Conservation (phyloP, 1,140 invertebrate species). For the Pseudobourletiella spinata region DNA sequence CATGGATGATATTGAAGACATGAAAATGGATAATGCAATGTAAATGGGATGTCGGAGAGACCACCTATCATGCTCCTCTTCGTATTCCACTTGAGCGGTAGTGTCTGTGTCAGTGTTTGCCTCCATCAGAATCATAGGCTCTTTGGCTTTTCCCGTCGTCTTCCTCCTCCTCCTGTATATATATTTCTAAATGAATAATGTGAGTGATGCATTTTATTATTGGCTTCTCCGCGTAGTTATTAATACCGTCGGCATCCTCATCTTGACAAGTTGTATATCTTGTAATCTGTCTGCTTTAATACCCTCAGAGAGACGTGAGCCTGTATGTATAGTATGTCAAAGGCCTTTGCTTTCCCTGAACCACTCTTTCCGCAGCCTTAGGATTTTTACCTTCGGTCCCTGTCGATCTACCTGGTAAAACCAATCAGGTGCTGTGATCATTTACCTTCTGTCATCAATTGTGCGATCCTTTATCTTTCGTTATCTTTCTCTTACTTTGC, state of each 20-base stretch:
- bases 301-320: background rate
- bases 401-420: no score
- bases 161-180: background rate
- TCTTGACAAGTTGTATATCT: background rate
- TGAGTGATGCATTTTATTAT: background rate
- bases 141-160: no score
- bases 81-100: background rate
- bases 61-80: conserved; percentile 2
- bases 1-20: conserved; percentile 1
- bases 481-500: no score
- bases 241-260: background rate
- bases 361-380: no score
- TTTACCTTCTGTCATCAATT: no score
- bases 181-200: conserved; percentile 1
- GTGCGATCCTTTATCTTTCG: no score
- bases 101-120: background rate
- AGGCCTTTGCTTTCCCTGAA: background rate
- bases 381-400: no score
- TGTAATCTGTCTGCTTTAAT: background rate
- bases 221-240: background rate
- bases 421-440: no score
- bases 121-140: background rate
- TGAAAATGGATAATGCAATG: conserved; percentile 12
- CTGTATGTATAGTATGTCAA: no score
- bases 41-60: conserved; percentile 3